A percentile compares a stretch with the other conserved stretches of the same genome.
Conservation (phyloP, 2,113 vertebrate species). For the Toxotes chatareus region DNA sequence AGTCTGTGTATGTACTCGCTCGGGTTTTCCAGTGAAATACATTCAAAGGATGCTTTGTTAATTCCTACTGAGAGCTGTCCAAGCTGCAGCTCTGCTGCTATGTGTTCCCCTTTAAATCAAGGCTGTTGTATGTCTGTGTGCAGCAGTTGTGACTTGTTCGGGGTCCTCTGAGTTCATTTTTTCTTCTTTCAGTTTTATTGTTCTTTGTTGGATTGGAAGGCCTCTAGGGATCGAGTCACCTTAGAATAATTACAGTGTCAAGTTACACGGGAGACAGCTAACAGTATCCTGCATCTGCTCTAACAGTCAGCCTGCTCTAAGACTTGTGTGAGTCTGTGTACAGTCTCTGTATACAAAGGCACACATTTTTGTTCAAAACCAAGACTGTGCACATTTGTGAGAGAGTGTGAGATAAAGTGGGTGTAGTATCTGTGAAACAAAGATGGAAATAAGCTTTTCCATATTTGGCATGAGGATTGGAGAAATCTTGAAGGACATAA, state of each 20-base stretch:
- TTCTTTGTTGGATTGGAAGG: slow-evolving; percentile 55
- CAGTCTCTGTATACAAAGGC: slow-evolving; percentile 5
- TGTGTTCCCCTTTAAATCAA: neutral
- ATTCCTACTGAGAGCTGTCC: neutral
- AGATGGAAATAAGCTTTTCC: neutral
- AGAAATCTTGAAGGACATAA: neutral
- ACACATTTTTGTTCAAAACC: slow-evolving; percentile 6
- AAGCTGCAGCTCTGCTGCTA: neutral
- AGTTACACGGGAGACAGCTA: slow-evolving; percentile 41
- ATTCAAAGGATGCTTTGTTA: slow-evolving; percentile 19
- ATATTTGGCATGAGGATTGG: neutral
- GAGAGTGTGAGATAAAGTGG: neutral
- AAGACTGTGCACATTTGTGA: neutral
- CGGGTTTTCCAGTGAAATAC: neutral
- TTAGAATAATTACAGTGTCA: slow-evolving; percentile 64
- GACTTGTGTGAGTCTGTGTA: slow-evolving; percentile 1
- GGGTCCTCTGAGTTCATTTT: slow-evolving; percentile 27
- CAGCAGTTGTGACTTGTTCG: neutral
- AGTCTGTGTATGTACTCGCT: neutral
- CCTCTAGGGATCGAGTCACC: slow-evolving; percentile 59
- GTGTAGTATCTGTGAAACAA: neutral
- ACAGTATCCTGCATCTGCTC: slow-evolving; percentile 45
- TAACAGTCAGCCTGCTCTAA: slow-evolving; percentile 19
- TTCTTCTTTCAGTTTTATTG: slow-evolving; percentile 37
- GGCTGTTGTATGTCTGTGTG: slow-evolving; percentile 7